Evolutionary conservation across 2,113 vertebrate species (phyloP).

Genomic region (Poeciliopsis prolifica): DNA sequence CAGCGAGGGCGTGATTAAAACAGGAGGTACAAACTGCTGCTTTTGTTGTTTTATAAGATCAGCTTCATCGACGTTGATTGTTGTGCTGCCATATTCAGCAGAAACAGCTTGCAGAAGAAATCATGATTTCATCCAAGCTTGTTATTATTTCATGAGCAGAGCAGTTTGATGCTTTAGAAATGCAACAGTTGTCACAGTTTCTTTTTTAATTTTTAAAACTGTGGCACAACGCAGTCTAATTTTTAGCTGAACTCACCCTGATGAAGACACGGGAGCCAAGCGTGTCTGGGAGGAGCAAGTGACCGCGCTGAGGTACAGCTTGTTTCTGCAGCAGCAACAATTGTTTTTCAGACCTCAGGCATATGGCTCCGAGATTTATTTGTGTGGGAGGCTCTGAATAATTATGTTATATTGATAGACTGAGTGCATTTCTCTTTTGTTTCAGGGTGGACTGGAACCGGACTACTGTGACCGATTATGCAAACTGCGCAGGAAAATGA

Average conservation of each 20-base stretch:
- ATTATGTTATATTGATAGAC: constrained; percentile 56
- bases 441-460: constrained; percentile 27
- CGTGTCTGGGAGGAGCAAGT: neutral
- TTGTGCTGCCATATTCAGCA: constrained; percentile 15
- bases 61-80: constrained; percentile 26
- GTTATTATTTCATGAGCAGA: constrained; percentile 65
- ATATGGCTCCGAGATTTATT: constrained; percentile 39
- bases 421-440: constrained; percentile 17
- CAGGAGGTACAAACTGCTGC: constrained; percentile 28
- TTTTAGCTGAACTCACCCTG: constrained; percentile 28
- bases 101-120: constrained; percentile 34
- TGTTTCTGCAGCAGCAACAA: constrained; percentile 33
- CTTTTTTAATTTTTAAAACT: constrained; percentile 14
- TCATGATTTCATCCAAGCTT: constrained; percentile 46
- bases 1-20: neutral
- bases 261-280: constrained; percentile 27
- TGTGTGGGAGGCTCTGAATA: constrained; percentile 59
- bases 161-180: constrained; percentile 37
- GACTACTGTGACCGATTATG: constrained; percentile 17
- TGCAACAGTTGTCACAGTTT: constrained; percentile 47
- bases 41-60: constrained; percentile 24
- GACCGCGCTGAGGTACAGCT: constrained; percentile 17
- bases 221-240: constrained; percentile 17
- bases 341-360: constrained; percentile 43
- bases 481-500: neutral